phyloP scores from a whole-genome alignment of 2,888 invertebrate genomes.

The Trichogramma evanescens region DNA sequence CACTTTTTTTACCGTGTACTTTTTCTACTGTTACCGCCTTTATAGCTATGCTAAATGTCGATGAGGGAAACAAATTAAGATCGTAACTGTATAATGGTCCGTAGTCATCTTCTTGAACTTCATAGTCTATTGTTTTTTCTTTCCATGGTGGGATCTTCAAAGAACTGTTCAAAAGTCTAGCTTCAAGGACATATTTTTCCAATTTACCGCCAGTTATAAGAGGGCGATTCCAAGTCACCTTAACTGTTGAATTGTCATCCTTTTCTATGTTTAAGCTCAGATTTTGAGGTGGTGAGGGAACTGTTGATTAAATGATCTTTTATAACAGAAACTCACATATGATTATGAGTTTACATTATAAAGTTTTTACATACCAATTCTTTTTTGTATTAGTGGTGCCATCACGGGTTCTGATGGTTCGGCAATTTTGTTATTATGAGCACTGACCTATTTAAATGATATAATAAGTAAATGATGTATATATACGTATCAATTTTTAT shows the following conservation, averaged over 20 bases:
- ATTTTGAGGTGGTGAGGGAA: constrained; percentile 15
- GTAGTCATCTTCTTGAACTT: constrained; percentile 7
- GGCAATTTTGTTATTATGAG: constrained; percentile 24
- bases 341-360: not conserved
- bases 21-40: constrained; percentile 18
- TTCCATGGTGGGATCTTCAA: constrained; percentile 1
- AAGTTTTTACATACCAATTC: constrained; percentile 4
- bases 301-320: constrained; percentile 8
- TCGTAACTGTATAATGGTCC: constrained; percentile 12
- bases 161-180: not conserved
- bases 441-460: constrained; percentile 23
- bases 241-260: constrained; percentile 12
- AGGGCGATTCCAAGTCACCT: constrained; percentile 28
- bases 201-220: constrained; percentile 23
- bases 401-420: constrained; percentile 5
- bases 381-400: not conserved
- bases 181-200: constrained; percentile 20
- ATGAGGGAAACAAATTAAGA: constrained; percentile 26
- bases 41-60: constrained; percentile 24
- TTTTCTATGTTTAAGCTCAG: not conserved
- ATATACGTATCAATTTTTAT: not conserved
- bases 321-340: not conserved
- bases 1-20: not conserved
- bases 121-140: not conserved
- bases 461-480: not conserved